Percentiles rank a stretch among this genome's conserved stretches.
Conservation (phyloP, 2,797 vertebrate species). For the Crossoptilon crossoptilon region DNA sequence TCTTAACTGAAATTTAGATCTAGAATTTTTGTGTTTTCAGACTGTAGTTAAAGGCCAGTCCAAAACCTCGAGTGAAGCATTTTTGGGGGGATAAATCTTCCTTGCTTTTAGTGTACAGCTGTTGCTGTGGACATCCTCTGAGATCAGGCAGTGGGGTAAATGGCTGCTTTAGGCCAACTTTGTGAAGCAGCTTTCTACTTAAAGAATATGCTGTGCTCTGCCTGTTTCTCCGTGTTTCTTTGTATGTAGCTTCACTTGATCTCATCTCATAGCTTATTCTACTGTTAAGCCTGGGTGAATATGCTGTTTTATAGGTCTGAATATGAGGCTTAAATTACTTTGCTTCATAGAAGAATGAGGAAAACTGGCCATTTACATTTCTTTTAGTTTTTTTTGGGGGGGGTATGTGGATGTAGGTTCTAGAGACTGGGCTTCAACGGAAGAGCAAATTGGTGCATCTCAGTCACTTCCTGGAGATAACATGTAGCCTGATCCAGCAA, state of each 20-base stretch:
- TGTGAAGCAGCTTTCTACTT: not conserved
- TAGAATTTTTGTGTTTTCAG: not conserved
- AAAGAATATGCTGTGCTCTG: not conserved
- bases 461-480: not conserved
- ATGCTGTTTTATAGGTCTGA: not conserved
- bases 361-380: accelerated
- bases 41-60: not conserved
- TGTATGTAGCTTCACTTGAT: not conserved
- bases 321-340: not conserved
- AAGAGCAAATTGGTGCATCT: not conserved
- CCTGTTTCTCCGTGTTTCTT: not conserved
- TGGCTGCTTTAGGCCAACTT: not conserved
- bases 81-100: not conserved
- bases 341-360: not conserved
- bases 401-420: not conserved
- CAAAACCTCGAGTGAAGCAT: not conserved
- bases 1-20: not conserved
- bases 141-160: not conserved
- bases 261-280: not conserved
- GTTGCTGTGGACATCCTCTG: not conserved
- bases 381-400: slow-evolving; percentile 1
- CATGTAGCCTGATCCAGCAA: not conserved
- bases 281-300: not conserved
- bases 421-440: not conserved
- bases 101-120: not conserved